phyloP scores from a whole-genome alignment of 2,797 vertebrate genomes.

The Atherinosoma microstoma region DNA sequence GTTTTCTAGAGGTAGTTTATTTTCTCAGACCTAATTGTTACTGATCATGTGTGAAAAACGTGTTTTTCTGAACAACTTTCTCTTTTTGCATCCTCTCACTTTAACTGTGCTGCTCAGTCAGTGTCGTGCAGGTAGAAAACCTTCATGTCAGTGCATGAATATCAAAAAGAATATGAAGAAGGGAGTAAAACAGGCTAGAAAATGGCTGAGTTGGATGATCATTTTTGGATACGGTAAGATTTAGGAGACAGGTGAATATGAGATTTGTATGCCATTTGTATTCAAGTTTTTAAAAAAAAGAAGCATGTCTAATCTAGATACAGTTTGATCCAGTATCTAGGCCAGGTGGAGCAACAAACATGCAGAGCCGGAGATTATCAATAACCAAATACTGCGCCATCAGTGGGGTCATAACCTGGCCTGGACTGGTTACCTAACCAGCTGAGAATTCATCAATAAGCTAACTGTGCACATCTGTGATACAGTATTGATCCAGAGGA shows the following conservation, averaged over 20 bases:
- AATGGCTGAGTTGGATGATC: not conserved
- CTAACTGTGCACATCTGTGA: constrained; percentile 24
- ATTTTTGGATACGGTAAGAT: not conserved
- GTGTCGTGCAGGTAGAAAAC: too few species aligned
- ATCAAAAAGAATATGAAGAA: not conserved
- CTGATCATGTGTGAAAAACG: not conserved
- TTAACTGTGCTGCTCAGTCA: not conserved
- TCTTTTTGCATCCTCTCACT: not conserved
- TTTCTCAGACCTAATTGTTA: not conserved
- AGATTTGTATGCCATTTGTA: not conserved
- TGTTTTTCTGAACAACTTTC: not conserved
- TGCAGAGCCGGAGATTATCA: constrained; percentile 42
- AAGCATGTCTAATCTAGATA: not conserved
- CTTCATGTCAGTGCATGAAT: too few species aligned
- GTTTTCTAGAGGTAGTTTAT: not conserved
- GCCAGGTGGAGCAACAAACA: constrained; percentile 7
- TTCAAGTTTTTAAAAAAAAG: too few species aligned
- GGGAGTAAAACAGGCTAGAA: rapidly evolving
- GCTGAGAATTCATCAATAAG: constrained; percentile 46
- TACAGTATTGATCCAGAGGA: constrained; percentile 23
- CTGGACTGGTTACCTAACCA: constrained; percentile 35
- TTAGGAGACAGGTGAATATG: not conserved
- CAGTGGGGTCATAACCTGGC: constrained; percentile 21
- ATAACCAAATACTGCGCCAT: constrained; percentile 32
- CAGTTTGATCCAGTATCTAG: constrained; percentile 9